Percentiles rank a stretch among this genome's conserved stretches.
Evolutionary conservation across 2,888 invertebrate genomes (phyloP).

Genomic region (Tetheella fluctuosa): DNA sequence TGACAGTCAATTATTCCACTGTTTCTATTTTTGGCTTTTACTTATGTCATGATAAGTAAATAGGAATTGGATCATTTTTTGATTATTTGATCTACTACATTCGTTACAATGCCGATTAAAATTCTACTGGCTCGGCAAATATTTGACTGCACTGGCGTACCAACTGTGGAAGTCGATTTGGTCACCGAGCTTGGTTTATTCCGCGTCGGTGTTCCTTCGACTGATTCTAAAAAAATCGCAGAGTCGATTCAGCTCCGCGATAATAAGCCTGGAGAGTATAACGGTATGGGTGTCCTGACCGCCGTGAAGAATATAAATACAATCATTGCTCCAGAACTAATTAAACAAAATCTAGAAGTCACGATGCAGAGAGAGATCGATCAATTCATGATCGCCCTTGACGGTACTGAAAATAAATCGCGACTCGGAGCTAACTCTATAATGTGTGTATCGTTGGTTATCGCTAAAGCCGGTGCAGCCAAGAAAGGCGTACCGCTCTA

Average conservation of each 20-base stretch:
- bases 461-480: conserved; percentile 98
- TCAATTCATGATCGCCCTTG: conserved; percentile 92
- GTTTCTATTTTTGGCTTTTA: conserved; percentile 10
- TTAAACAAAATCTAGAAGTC: conserved; percentile 92
- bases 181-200: conserved; percentile 93
- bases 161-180: conserved; percentile 97
- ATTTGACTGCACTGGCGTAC: conserved; percentile 97
- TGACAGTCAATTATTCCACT: not conserved
- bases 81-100: conserved; percentile 12
- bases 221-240: conserved; percentile 96
- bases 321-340: conserved; percentile 90
- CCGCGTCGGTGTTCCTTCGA: conserved; percentile 97
- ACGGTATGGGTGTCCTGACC: conserved; percentile 95
- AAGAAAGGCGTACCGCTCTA: conserved; percentile 94
- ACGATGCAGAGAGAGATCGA: conserved; percentile 96
- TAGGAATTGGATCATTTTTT: conserved; percentile 11
- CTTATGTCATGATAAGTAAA: not conserved
- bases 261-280: conserved; percentile 91
- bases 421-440: conserved; percentile 98
- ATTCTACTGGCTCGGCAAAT: conserved; percentile 97
- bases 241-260: conserved; percentile 98
- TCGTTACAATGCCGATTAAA: conserved; percentile 91
- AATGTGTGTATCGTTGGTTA: conserved; percentile 97
- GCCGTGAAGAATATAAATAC: conserved; percentile 96
- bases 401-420: conserved; percentile 98